Evolutionary conservation across 2,888 invertebrate species (phyloP).

Genomic region (Ichneumoninae sp.): DNA sequence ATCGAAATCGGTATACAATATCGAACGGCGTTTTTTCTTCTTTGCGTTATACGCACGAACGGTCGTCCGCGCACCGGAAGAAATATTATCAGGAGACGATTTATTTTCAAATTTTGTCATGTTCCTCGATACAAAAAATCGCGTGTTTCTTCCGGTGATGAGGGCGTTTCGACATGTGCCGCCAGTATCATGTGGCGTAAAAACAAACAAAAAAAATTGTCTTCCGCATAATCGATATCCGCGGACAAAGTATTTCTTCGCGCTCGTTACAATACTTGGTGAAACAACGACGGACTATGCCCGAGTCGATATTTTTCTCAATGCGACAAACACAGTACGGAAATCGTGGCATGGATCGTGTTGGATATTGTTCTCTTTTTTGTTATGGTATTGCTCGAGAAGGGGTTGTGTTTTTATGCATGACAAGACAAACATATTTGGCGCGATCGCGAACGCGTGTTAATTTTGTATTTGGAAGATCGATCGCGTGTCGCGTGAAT

Average conservation of each 20-base stretch:
- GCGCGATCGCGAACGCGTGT: constrained; percentile 36
- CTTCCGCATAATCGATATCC: constrained; percentile 19
- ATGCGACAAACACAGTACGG: constrained; percentile 11
- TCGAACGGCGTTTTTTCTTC: neutral
- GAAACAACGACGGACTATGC: constrained; percentile 12
- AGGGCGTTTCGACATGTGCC: constrained; percentile 28
- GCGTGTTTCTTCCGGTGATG: constrained; percentile 21
- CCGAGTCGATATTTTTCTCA: constrained; percentile 23
- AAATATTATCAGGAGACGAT: constrained; percentile 26
- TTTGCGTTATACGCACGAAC: constrained; percentile 27
- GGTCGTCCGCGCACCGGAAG: constrained; percentile 25
- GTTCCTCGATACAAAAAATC: constrained; percentile 4
- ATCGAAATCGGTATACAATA: constrained; percentile 10
- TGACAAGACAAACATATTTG: constrained; percentile 33
- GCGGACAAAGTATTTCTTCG: neutral
- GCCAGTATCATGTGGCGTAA: constrained; percentile 4
- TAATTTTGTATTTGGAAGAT: constrained; percentile 23
- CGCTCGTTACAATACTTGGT: neutral
- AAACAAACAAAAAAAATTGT: constrained; percentile 27
- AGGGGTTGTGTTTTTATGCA: constrained; percentile 42
- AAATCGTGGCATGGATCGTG: constrained; percentile 40
- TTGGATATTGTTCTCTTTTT: constrained; percentile 37
- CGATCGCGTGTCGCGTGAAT: neutral
- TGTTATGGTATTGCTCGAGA: constrained; percentile 47
- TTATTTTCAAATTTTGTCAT: constrained; percentile 21